Conservation (phyloP, 2,797 vertebrate species). For the Hephaestus fuliginosus region DNA sequence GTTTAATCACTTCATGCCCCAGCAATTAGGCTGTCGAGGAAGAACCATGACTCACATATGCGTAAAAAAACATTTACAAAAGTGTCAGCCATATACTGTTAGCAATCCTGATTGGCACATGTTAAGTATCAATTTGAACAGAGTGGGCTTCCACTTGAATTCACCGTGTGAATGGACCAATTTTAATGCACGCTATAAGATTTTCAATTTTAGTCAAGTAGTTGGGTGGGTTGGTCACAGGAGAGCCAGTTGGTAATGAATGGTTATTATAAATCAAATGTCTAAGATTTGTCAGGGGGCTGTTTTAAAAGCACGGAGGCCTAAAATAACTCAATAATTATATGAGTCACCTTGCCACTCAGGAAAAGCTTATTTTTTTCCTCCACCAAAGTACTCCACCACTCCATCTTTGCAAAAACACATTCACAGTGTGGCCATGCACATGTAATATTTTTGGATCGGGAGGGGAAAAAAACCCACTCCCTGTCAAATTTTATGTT, state of each 20-base stretch:
- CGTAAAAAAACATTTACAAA: not conserved
- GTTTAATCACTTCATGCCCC: slow-evolving; percentile 1
- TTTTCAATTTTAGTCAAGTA: slow-evolving; percentile 59
- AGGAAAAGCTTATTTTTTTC: slow-evolving; percentile 75
- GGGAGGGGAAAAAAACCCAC: slow-evolving; percentile 56
- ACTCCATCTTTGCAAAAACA: slow-evolving; percentile 75
- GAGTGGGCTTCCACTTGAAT: not conserved
- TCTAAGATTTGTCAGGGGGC: slow-evolving; percentile 77
- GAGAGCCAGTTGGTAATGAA: slow-evolving; percentile 63
- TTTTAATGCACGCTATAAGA: slow-evolving; percentile 22
- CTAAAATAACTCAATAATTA: slow-evolving; percentile 83
- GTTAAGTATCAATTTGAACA: slow-evolving; percentile 36
- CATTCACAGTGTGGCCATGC: slow-evolving; percentile 69
- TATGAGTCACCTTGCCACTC: slow-evolving; percentile 83
- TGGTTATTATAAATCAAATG: slow-evolving; percentile 79
- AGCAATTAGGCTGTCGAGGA: slow-evolving; percentile 6
- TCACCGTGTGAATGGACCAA: slow-evolving; percentile 7
- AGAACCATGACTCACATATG: slow-evolving; percentile 1
- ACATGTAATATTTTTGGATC: slow-evolving; percentile 84
- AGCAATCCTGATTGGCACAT: slow-evolving; percentile 1
- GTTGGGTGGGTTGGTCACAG: slow-evolving; percentile 54
- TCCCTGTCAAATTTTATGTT: slow-evolving; percentile 81
- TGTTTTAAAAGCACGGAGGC: slow-evolving; percentile 73
- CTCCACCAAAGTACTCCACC: slow-evolving; percentile 64
- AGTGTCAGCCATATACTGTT: not conserved